These are phyloP conservation scores for Cyprinodon tularosa DNA, from an alignment of 2,113 vertebrate genomes.

Conservation along the genomic window DNA sequence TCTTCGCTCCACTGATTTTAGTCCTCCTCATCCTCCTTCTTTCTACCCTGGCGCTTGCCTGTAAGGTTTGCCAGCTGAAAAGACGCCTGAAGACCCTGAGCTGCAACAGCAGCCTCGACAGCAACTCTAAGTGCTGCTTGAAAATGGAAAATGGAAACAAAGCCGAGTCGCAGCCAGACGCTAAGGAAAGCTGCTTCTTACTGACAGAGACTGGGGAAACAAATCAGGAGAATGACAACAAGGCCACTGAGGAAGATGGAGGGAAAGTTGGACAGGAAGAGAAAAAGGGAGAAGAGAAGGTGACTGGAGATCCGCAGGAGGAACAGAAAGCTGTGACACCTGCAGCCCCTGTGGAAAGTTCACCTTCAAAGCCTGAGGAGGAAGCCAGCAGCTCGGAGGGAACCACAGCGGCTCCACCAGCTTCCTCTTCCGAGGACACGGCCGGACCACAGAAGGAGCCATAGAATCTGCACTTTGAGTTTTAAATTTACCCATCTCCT, in stretches of 20 bases:
- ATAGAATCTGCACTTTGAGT: conserved; percentile 14
- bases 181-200: conserved; percentile 42
- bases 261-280: conserved; percentile 6
- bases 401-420: conserved; percentile 3
- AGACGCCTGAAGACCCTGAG: conserved; percentile 24
- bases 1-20: conserved; percentile 36
- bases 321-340: conserved; percentile 10
- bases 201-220: conserved; percentile 25
- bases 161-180: conserved; percentile 1
- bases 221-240: conserved; percentile 7
- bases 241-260: conserved; percentile 16
- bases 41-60: conserved; percentile 7
- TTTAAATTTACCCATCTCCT: conserved; percentile 17
- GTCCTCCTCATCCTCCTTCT: conserved; percentile 25
- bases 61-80: conserved; percentile 47
- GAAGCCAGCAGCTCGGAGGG: not conserved
- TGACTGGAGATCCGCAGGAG: not conserved
- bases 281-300: conserved; percentile 16
- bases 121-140: conserved; percentile 22
- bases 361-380: conserved; percentile 20
- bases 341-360: not conserved
- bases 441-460: conserved; percentile 27
- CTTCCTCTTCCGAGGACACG: conserved; percentile 9
- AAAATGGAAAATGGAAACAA: conserved; percentile 11
- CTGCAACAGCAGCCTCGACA: conserved; percentile 28